Evolutionary conservation across 2,888 invertebrate genomes (phyloP), one percentile per base, ranked within the genome.

Genomic region (Callimorpha dominula): DNA sequence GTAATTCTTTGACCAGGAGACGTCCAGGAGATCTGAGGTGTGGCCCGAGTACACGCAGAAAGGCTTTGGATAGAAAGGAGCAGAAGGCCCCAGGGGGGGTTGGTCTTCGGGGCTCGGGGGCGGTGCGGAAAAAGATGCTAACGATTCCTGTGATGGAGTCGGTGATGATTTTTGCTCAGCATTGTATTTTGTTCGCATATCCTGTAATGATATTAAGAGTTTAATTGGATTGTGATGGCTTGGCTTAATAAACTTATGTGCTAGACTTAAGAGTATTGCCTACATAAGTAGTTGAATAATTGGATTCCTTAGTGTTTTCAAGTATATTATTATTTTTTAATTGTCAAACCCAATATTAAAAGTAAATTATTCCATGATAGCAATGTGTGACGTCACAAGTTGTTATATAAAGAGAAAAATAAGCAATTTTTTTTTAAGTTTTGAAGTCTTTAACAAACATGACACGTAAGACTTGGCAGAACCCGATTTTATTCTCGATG

Each of bases 1-100:
- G 92, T 99, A 99, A 94, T 99, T 99, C 96, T 99, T 99, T 0
- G 99, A 99, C 99, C 99, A 99, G 9, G 99, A 98, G 0, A 99
- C 98, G 93, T 99, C 99, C 0, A 99, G 96, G 5, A 99, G 96
- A 93, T 99, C 99, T 1, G 99, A 99, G 0, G 99, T 98, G 91
- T 99, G 99, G 0, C 99, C 99, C 15, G 97, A 96, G 92, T 99
- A 99, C 0, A 98, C 97, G 94, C 98, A 98, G 93, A 99, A 99
- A 4, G 99, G 99, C 87, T 97, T 97, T 5, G 98, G 97, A 96
- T 98, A 98, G 95, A 99, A 99, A 50, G 97, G 97, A 0, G 97
- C 97, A 2, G 96, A 92, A 43, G 96, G 96, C 54, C 96, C 96
- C 1, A 95, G 93, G 7, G 96, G 96, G 70, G 87, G 85, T 43